Evolutionary conservation across 2,888 invertebrate species (phyloP).

Genomic region (Trypoxylon attenuatum): DNA sequence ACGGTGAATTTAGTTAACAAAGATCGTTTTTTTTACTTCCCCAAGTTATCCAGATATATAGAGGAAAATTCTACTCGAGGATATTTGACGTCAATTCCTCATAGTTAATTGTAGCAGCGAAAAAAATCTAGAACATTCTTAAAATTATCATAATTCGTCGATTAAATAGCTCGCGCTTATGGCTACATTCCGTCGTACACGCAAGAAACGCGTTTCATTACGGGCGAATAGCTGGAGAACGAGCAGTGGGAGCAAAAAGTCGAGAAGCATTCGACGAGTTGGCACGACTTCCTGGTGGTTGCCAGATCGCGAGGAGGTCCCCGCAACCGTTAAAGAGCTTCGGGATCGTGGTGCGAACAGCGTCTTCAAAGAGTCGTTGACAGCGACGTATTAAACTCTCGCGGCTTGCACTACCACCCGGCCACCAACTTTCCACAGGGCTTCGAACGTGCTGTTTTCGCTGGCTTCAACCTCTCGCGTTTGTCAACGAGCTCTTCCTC

Average conservation of each 20-base stretch:
- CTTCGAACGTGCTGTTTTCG: constrained; percentile 1
- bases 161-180: too few species aligned
- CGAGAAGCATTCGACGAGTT: constrained; percentile 37
- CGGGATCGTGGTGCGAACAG: constrained; percentile 21
- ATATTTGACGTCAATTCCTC: too few species aligned
- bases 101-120: too few species aligned
- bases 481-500: constrained; percentile 27
- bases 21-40: too few species aligned
- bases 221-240: too few species aligned
- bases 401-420: constrained; percentile 14
- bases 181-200: too few species aligned
- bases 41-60: too few species aligned
- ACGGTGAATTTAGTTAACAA: too few species aligned
- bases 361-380: constrained; percentile 38
- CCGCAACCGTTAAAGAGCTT: constrained; percentile 44
- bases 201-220: too few species aligned
- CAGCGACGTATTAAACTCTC: constrained; percentile 40
- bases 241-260: constrained; percentile 29
- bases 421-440: constrained; percentile 6
- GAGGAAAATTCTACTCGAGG: too few species aligned
- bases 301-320: constrained; percentile 24
- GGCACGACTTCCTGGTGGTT: constrained; percentile 34
- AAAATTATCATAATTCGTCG: too few species aligned
- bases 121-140: too few species aligned
- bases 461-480: constrained; percentile 20